Conservation (phyloP, 1,140 invertebrate species). For the Euura lappo region DNA sequence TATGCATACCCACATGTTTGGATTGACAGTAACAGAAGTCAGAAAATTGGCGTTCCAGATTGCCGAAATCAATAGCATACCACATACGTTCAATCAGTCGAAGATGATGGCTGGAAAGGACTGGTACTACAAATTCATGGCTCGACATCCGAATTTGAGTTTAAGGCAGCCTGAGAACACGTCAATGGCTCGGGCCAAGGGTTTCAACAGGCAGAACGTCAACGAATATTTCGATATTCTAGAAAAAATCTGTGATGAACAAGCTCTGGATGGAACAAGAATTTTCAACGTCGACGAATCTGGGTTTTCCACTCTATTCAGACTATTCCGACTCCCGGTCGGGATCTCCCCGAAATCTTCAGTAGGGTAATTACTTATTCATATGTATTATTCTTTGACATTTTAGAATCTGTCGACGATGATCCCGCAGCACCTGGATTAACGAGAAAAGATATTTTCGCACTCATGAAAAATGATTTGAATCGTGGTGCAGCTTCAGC, state of each 20-base stretch:
- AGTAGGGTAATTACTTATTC: too few species aligned
- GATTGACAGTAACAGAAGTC: slow-evolving; percentile 22
- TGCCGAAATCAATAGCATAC: slow-evolving; percentile 32
- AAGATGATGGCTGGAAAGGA: slow-evolving; percentile 49
- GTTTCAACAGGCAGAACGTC: slow-evolving; percentile 47
- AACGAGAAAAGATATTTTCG: too few species aligned
- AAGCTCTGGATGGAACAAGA: slow-evolving; percentile 37
- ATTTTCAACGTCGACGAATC: slow-evolving; percentile 55
- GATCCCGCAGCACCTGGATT: too few species aligned
- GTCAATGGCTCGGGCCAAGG: slow-evolving; percentile 43
- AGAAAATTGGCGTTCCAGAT: slow-evolving; percentile 36
- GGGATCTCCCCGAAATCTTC: too few species aligned
- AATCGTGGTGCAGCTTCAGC: too few species aligned
- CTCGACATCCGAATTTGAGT: slow-evolving; percentile 47
- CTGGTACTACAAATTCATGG: slow-evolving; percentile 51
- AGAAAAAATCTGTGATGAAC: slow-evolving; percentile 34
- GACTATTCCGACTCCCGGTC: too few species aligned
- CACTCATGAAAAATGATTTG: too few species aligned
- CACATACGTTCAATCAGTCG: slow-evolving; percentile 39
- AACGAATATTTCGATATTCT: slow-evolving; percentile 40
- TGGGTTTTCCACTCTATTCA: slow-evolving; percentile 36
- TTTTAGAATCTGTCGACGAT: too few species aligned
- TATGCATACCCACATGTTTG: slow-evolving; percentile 28
- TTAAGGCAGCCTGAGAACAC: slow-evolving; percentile 53
- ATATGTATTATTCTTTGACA: too few species aligned